Evolutionary conservation across 2,888 invertebrate genomes (phyloP).

Genomic region (Eupithecia subumbrata): DNA sequence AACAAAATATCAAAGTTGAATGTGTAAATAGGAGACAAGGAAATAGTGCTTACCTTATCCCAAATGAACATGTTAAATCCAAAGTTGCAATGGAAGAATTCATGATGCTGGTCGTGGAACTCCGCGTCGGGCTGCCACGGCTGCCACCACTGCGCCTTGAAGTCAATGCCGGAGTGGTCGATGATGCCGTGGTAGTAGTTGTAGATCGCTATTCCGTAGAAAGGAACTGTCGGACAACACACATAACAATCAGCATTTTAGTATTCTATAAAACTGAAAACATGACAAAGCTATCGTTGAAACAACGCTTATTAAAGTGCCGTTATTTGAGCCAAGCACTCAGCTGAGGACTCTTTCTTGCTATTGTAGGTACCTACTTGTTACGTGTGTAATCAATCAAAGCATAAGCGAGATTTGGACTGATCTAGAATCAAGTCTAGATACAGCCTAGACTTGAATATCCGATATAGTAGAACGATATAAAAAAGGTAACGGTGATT

Average conservation of each 20-base stretch:
- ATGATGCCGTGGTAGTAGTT: constrained; percentile 90
- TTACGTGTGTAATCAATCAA: background rate
- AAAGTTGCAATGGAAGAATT: constrained; percentile 91
- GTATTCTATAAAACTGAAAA: background rate
- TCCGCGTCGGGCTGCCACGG: constrained; percentile 90
- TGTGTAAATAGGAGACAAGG: background rate
- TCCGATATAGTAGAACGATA: background rate
- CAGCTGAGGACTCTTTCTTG: background rate
- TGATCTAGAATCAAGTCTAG: no score
- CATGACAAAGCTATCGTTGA: background rate
- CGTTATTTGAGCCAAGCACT: background rate
- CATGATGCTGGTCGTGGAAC: constrained; percentile 91
- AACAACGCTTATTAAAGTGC: background rate
- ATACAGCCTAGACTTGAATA: no score
- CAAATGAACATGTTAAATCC: constrained; percentile 88
- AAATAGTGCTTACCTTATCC: constrained; percentile 82
- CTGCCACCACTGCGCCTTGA: constrained; percentile 90
- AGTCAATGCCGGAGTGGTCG: constrained; percentile 90
- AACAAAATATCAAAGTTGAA: no score
- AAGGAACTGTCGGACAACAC: constrained; percentile 58
- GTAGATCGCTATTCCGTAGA: constrained; percentile 67
- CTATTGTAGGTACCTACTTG: background rate
- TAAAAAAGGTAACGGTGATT: background rate
- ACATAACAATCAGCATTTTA: background rate
- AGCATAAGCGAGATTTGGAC: background rate